A percentile compares a stretch with the other conserved stretches of the same genome.
Evolutionary conservation across 53 echinoderm and acorn worm species (phyloP).

Genomic region (Echinarachnius parma): DNA sequence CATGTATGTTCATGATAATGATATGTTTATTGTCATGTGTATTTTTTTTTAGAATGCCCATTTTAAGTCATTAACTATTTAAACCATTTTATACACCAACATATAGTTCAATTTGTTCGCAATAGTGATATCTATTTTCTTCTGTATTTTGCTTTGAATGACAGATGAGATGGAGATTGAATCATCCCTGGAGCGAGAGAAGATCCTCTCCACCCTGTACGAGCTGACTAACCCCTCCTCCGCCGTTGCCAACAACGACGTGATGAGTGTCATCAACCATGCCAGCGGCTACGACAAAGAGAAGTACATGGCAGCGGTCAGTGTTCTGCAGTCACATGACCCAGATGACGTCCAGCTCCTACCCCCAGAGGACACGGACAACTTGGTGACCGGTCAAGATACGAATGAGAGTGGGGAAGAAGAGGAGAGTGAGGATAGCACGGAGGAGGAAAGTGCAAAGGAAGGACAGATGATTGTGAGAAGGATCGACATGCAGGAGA

Average conservation of each 20-base stretch:
- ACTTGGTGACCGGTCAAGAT: conserved; percentile 10
- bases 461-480: not conserved
- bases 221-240: conserved; percentile 75
- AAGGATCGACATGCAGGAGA: not conserved
- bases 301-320: conserved; percentile 94
- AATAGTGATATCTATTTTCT: conserved; percentile 4
- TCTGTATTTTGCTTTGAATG: conserved; percentile 1
- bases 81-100: too few relatives aligned
- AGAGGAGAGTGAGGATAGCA: conserved; percentile 4
- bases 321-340: conserved; percentile 77
- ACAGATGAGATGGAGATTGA: conserved; percentile 86
- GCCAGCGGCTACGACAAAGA: conserved; percentile 81
- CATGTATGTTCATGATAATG: too few relatives aligned
- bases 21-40: too few relatives aligned
- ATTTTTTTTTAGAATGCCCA: too few relatives aligned
- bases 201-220: conserved; percentile 77
- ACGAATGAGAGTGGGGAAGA: conserved; percentile 28
- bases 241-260: conserved; percentile 50
- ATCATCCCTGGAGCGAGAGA: conserved; percentile 68
- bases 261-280: conserved; percentile 71
- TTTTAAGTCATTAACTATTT: too few relatives aligned
- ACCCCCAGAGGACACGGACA: conserved; percentile 69
- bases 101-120: too few relatives aligned
- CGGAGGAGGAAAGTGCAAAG: conserved; percentile 8
- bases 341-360: conserved; percentile 82